Conservation (phyloP, 1,140 invertebrate genomes). For the Drosophila ambigua region DNA sequence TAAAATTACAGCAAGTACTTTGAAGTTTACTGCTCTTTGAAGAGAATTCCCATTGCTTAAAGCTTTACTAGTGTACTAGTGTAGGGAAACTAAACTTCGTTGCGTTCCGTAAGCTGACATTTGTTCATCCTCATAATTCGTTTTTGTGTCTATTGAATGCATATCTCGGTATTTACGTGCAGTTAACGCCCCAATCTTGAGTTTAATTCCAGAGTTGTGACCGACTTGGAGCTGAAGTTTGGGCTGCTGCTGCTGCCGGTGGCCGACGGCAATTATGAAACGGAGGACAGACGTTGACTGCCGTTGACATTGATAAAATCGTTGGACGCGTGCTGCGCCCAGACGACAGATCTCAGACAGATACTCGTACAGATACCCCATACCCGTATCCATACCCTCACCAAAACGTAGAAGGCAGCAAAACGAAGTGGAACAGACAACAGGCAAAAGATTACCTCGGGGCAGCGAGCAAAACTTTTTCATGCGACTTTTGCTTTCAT, state of each 20-base stretch:
- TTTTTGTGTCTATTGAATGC: slow-evolving; percentile 48
- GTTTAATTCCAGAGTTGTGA: slow-evolving; percentile 22
- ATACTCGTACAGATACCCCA: slow-evolving; percentile 5
- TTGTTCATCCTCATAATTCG: neutral
- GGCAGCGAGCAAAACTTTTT: slow-evolving; percentile 21
- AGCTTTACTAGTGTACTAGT: no score
- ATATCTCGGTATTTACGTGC: slow-evolving; percentile 32
- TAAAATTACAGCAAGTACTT: no score
- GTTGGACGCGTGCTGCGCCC: slow-evolving; percentile 66
- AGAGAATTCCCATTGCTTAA: neutral
- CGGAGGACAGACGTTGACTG: slow-evolving; percentile 42
- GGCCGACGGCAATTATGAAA: slow-evolving; percentile 63
- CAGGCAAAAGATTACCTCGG: neutral
- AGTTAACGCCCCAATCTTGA: slow-evolving; percentile 26
- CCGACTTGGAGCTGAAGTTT: slow-evolving; percentile 47
- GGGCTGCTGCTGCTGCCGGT: slow-evolving; percentile 28
- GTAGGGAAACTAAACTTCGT: slow-evolving; percentile 3
- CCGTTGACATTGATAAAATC: slow-evolving; percentile 80
- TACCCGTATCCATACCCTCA: slow-evolving; percentile 5
- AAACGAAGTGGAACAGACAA: slow-evolving; percentile 2
- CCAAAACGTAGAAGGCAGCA: slow-evolving; percentile 18
- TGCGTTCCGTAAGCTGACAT: no score
- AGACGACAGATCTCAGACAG: slow-evolving; percentile 30
- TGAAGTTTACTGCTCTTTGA: neutral
- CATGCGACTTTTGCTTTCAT: slow-evolving; percentile 49